phyloP scores from a whole-genome alignment of 2,113 vertebrate species.

The Puma concolor region DNA sequence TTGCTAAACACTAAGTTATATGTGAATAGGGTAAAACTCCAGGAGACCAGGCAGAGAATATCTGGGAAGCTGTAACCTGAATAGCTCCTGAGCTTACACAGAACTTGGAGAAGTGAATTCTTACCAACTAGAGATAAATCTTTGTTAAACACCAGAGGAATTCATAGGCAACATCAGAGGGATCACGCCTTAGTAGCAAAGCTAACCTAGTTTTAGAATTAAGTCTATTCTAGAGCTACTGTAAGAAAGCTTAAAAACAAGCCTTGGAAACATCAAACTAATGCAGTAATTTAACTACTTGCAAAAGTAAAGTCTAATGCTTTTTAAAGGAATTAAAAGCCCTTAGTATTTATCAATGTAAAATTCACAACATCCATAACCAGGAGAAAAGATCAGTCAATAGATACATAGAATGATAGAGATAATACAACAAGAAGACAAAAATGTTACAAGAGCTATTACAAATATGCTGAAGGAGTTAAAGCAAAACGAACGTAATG shows the following conservation, averaged over 20 bases:
- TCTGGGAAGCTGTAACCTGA: neutral
- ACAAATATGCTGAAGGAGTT: neutral
- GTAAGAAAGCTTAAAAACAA: neutral
- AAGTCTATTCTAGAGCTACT: conserved; percentile 9
- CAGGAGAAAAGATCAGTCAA: neutral
- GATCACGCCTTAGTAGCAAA: neutral
- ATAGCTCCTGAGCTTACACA: neutral
- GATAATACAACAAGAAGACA: neutral
- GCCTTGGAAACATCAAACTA: neutral
- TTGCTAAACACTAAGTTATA: neutral
- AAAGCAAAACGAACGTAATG: neutral
- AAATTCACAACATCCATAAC: conserved; percentile 37
- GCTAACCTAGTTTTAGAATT: neutral
- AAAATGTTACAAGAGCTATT: conserved; percentile 13
- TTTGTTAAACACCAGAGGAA: neutral
- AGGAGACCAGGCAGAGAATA: neutral
- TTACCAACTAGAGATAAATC: neutral
- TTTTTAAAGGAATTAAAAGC: neutral
- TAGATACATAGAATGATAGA: neutral
- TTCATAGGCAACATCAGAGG: neutral
- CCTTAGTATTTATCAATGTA: neutral
- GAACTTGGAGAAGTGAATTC: neutral
- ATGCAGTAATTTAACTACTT: conserved; percentile 8
- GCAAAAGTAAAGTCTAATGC: neutral
- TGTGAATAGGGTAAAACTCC: neutral